These are phyloP conservation scores for Protobothrops mucrosquamatus DNA, from an alignment of 2,113 vertebrate species.

Conservation along the genomic window DNA sequence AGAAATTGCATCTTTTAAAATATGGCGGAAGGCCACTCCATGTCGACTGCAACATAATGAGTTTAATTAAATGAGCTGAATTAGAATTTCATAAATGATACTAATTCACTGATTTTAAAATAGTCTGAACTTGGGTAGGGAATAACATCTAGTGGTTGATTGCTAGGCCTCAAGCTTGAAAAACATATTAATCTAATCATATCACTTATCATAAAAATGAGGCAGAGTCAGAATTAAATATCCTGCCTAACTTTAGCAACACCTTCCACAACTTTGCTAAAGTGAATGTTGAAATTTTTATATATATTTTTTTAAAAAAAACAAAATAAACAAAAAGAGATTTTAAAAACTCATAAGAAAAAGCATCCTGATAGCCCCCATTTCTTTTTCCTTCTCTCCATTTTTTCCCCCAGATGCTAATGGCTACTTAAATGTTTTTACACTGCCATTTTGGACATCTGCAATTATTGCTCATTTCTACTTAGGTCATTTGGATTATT, in stretches of 20 bases:
- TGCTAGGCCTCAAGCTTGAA: neutral
- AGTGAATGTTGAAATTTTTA: neutral
- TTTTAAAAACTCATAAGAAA: neutral
- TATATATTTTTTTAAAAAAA: neutral
- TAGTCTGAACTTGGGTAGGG: neutral
- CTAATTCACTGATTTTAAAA: conserved; percentile 18
- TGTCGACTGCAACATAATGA: neutral
- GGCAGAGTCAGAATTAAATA: neutral
- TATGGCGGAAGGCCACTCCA: neutral
- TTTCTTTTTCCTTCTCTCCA: neutral
- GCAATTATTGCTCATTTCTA: neutral
- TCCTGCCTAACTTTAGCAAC: neutral
- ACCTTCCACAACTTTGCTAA: neutral
- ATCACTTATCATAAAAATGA: neutral
- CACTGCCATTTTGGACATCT: neutral
- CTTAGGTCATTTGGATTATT: neutral
- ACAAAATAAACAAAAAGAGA: neutral
- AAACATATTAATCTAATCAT: neutral
- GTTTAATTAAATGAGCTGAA: neutral
- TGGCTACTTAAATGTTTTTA: neutral
- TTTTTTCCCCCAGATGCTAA: neutral
- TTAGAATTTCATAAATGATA: neutral
- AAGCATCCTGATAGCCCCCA: neutral
- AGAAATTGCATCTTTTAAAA: conserved; percentile 33
- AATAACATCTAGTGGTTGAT: neutral